Percentiles rank a stretch among this genome's conserved stretches.
These are phyloP conservation scores for Caiman crocodilus DNA, from an alignment of 2,797 vertebrate genomes.

Conservation along the genomic window DNA sequence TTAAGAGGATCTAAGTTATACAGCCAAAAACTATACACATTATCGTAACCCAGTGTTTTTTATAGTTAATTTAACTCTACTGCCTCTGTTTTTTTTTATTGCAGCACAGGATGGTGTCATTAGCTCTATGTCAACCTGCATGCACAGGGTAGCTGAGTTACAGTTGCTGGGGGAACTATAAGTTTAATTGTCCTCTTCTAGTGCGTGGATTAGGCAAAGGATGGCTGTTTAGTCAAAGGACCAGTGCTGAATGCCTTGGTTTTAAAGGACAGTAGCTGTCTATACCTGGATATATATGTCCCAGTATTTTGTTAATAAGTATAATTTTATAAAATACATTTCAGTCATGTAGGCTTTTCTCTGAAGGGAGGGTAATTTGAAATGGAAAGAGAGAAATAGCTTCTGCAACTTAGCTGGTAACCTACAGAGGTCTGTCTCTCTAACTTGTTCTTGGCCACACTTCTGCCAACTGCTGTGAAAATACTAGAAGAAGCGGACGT, in stretches of 20 bases:
- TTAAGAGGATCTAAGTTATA: background rate
- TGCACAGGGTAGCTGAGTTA: accelerated
- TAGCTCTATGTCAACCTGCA: background rate
- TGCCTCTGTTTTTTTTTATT: background rate
- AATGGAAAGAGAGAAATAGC: background rate
- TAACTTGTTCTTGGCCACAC: background rate
- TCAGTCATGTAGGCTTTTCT: background rate
- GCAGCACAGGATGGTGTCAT: accelerated
- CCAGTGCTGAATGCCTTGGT: background rate
- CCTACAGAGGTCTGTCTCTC: background rate
- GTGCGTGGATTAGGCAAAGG: background rate
- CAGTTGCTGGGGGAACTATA: background rate
- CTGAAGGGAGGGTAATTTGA: background rate
- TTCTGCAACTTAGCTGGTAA: background rate
- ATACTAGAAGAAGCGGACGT: background rate
- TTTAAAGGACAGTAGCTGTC: background rate
- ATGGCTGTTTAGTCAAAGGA: background rate
- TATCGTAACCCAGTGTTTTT: background rate
- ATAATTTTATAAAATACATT: background rate
- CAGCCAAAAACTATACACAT: accelerated
- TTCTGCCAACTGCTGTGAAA: background rate
- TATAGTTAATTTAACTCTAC: background rate
- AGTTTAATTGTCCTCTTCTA: background rate
- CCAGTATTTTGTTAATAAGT: background rate
- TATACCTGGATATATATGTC: background rate